A percentile compares a stretch with the other conserved stretches of the same genome.
Conservation (phyloP, 2,797 vertebrate species). For the Sphenopsis melanotis region DNA sequence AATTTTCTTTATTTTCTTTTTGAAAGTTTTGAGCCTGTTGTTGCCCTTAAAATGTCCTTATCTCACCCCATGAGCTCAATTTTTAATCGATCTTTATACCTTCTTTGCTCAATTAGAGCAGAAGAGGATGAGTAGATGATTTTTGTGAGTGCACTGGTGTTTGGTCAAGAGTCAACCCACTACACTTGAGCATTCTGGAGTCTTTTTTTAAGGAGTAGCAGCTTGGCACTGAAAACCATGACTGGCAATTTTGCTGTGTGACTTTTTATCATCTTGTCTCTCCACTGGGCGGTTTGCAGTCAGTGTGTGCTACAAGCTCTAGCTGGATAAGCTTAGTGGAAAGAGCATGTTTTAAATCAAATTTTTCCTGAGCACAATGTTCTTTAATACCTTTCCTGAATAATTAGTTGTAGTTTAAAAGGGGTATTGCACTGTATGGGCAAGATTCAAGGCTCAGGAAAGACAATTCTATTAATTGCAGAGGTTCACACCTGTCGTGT, state of each 20-base stretch:
- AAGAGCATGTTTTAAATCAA: not conserved
- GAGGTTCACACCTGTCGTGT: not conserved
- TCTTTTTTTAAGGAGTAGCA: not conserved
- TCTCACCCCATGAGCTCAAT: not conserved
- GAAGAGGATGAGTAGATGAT: not conserved
- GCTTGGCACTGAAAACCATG: not conserved
- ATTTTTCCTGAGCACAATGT: not conserved
- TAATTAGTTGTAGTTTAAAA: not conserved
- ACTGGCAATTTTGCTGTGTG: not conserved
- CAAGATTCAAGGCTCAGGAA: not conserved
- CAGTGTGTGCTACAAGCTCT: not conserved
- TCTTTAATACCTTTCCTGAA: not conserved
- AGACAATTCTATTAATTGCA: not conserved
- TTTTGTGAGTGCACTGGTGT: not conserved
- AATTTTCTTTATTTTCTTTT: not conserved
- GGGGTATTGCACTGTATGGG: not conserved
- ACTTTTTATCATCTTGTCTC: not conserved
- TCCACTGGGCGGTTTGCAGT: not conserved
- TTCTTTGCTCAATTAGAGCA: not conserved
- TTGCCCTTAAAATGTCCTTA: not conserved
- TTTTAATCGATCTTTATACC: not conserved
- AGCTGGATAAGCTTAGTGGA: not conserved
- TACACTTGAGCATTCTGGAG: not conserved
- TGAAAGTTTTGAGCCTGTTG: not conserved
- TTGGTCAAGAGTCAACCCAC: not conserved